Evolutionary conservation across 2,888 invertebrate genomes (phyloP), one percentile per base, ranked within the genome.

Genomic region (Acanthopleura granulata): DNA sequence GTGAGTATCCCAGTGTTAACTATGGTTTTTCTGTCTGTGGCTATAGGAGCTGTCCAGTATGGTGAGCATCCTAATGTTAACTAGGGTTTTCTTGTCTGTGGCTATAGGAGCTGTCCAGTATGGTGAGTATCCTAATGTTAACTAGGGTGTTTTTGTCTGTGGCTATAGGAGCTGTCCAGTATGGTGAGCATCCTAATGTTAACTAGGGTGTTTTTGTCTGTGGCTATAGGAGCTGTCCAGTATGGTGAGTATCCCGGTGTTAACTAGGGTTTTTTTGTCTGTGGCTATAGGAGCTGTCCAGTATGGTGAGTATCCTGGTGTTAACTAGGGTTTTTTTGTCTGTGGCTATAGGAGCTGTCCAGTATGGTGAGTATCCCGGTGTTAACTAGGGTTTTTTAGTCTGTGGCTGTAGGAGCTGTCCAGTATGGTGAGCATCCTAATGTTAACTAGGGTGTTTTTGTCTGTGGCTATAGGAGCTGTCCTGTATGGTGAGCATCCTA

Each of bases 181-280:
- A n/a, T n/a, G n/a, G n/a, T n/a, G n/a, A n/a, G n/a, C n/a, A n/a
- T n/a, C 76, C 77, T 89, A 18, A 75, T 87, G 9, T 79, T 89
- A 49, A 89, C 89, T 30, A 89, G 87, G 71, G 84, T 89, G 16
- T 81, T 89, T 12, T 75, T 89, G 40, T 86, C 86, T 62, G 86
- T 90, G 9, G 83, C 88, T 22, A 72, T 90, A 12, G 80, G 84
- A 62, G 87, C 90, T 61, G 88, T 88, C 4, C 87, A 87, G 76
- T 90, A 90, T 82, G 90, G 90, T 87, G 77, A 78, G 85, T 62
- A 51, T 15, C n/a, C n/a, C n/a, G n/a, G n/a, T n/a, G n/a, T n/a
- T n/a, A n/a, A n/a, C n/a, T n/a, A n/a, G n/a, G n/a, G n/a, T n/a
- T n/a, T n/a, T n/a, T n/a, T n/a, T n/a, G n/a, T n/a, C n/a, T n/a